Evolutionary conservation across 2,888 invertebrate species (phyloP), one percentile per base, ranked within the genome.

Genomic region (Pinctada fucata): DNA sequence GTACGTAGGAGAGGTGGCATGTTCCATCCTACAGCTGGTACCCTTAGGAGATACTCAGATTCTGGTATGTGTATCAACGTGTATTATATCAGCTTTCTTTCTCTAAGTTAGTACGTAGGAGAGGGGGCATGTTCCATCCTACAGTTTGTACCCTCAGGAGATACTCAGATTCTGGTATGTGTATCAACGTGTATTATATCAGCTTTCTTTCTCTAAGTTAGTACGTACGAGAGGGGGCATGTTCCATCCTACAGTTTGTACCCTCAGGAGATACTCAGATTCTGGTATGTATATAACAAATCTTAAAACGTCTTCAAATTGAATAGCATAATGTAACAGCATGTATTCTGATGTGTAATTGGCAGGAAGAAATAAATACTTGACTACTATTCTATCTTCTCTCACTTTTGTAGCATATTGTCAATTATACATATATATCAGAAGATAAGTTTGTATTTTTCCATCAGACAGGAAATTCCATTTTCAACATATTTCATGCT

Each of bases 1-100:
- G 95, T 97, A 1, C 95, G 95, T 5, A 94, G 98, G 2, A 94
- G 98, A 52, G 96, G 96, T 87, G 98, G 97, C 0, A 93, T 98
- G 10, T 93, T 94, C 71, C 86, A 90, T 68, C 88, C 92, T 50
- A 88, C 89, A 66, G 83, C 91, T 69, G 88, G 92, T 51, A 88
- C 91, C 63, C 79, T 90, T 45, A 78, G 95, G 83, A 95, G 95
- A 90, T 95, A 95, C 76, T 91, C 92, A 13, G 91, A 91, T 73
- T 92, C 91, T 77, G 91, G 91, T 91, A 48, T 31, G 31, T 31
- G 31, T 31, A 31, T 1, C 1, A 31, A 31, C 31, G 31, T 31
- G 31, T 31, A 31, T 31, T 31, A 31, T 31, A 31, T 31, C 97
- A 65, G 97, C 97, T 83, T 93, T 98, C 31, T 31, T 1, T 31